Conservation (phyloP, 2,113 vertebrate genomes). For the Coptodon bakossiorum region DNA sequence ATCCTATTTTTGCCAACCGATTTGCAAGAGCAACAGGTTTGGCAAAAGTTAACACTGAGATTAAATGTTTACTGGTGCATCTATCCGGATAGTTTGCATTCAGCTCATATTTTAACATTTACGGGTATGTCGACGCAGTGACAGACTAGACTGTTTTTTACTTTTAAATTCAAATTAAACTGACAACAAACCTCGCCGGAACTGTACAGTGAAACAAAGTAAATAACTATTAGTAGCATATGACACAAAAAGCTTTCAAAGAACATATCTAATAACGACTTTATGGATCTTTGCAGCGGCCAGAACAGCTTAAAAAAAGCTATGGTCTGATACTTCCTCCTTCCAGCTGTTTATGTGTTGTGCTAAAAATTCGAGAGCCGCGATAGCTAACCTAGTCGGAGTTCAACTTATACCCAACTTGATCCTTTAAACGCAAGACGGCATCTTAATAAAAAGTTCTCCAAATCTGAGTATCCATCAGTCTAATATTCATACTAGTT, state of each 20-base stretch:
- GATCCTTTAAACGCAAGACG: neutral
- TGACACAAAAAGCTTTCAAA: neutral
- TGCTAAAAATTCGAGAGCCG: neutral
- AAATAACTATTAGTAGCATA: neutral
- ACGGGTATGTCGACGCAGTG: neutral
- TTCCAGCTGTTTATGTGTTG: neutral
- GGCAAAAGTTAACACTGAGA: neutral
- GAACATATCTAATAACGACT: neutral
- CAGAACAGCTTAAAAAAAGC: neutral
- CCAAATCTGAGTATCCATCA: accelerated
- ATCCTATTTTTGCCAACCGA: neutral
- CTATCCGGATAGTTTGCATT: neutral
- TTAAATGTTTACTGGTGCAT: neutral
- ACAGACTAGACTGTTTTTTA: neutral
- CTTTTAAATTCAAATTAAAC: neutral
- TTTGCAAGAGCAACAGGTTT: neutral
- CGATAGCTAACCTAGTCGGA: neutral
- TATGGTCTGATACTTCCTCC: slow-evolving; percentile 1
- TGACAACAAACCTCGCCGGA: neutral
- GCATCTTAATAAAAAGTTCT: neutral
- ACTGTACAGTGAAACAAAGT: neutral
- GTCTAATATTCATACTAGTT: neutral
- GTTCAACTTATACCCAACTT: neutral
- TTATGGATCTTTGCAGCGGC: neutral
- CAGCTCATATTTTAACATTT: neutral